phyloP scores from a whole-genome alignment of 35 echinoderm and acorn worm species.

The Strongylocentrotus purpuratus region DNA sequence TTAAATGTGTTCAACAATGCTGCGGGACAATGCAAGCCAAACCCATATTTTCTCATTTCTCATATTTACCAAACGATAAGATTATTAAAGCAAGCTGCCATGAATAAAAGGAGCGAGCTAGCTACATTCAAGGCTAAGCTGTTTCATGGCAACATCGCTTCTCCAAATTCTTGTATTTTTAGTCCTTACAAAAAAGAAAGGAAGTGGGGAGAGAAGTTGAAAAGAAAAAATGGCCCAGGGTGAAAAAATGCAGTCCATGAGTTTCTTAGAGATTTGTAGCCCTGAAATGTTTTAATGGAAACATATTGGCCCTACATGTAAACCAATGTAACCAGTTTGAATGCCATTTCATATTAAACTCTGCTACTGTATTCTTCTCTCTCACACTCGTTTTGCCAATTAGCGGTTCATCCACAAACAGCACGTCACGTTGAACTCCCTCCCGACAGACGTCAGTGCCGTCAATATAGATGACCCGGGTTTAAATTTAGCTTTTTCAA shows the following conservation, averaged over 20 bases:
- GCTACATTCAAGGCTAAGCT: not conserved
- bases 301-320: no score
- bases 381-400: not conserved
- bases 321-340: no score
- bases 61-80: constrained; percentile 36
- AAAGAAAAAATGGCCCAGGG: constrained; percentile 14
- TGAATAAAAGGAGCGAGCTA: not conserved
- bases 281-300: no score
- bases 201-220: not conserved
- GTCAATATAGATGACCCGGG: not conserved
- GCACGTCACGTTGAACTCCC: not conserved
- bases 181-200: not conserved
- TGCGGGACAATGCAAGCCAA: not conserved
- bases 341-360: not conserved
- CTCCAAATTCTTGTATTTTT: not conserved
- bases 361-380: not conserved
- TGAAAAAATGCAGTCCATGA: not conserved
- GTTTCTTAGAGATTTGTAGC: no score
- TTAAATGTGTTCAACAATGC: not conserved
- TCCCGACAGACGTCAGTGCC: not conserved
- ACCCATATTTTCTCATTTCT: constrained; percentile 36
- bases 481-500: not conserved
- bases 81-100: not conserved
- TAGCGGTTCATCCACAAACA: not conserved
- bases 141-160: not conserved